Percentiles rank a stretch among this genome's conserved stretches.
These are phyloP conservation scores for Geococcyx californianus DNA, from an alignment of 2,113 vertebrate genomes.

Conservation along the genomic window DNA sequence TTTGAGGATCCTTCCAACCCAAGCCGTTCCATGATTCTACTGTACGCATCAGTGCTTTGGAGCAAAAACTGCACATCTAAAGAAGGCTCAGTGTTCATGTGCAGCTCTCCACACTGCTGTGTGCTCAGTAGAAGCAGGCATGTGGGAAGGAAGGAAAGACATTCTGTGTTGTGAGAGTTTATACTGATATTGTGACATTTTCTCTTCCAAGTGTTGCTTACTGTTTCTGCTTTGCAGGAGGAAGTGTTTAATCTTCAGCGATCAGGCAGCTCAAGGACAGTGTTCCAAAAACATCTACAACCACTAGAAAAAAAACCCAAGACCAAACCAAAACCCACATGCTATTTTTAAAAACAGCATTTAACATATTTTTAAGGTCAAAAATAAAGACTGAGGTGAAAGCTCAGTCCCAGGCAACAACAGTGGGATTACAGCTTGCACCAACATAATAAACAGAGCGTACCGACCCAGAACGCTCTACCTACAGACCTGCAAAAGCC, in stretches of 20 bases:
- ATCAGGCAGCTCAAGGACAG: constrained; percentile 27
- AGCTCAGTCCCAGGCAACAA: not conserved
- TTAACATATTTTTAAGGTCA: not conserved
- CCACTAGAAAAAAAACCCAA: not conserved
- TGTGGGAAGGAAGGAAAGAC: not conserved
- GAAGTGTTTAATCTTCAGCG: constrained; percentile 1
- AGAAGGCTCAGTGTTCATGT: not conserved
- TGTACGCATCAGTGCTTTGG: not conserved
- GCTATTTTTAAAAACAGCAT: not conserved
- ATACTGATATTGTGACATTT: not conserved
- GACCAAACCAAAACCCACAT: not conserved
- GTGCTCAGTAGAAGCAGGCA: not conserved
- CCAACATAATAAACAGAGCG: not conserved
- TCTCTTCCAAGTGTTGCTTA: not conserved
- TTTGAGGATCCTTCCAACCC: too few relatives aligned
- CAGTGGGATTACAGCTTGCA: accelerated
- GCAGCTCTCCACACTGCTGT: not conserved
- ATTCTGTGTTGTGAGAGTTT: not conserved
- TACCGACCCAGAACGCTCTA: not conserved
- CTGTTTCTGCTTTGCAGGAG: not conserved
- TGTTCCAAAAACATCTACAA: not conserved
- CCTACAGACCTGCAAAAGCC: constrained; percentile 86
- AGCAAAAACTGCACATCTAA: not conserved
- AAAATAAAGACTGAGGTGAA: not conserved
- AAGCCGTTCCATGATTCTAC: too few relatives aligned